phyloP scores from a whole-genome alignment of 2,113 vertebrate species.

The Neofelis nebulosa region DNA sequence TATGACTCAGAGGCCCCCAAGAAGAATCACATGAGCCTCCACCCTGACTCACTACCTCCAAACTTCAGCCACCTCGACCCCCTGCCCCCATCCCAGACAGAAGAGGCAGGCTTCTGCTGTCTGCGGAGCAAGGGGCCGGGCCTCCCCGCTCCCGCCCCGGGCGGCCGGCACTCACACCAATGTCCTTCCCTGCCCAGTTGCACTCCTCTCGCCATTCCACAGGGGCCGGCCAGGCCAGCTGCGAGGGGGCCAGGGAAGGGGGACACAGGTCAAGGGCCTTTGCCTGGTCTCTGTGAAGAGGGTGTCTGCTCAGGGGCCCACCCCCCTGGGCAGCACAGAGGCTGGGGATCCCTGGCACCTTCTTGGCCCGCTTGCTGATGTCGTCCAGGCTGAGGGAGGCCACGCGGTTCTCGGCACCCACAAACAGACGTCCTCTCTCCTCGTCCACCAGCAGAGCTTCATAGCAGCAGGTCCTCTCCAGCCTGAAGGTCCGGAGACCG shows the following conservation, averaged over 20 bases:
- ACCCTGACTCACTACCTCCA: constrained; percentile 71
- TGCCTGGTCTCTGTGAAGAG: background rate
- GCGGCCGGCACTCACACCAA: constrained; percentile 89
- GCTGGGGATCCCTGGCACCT: constrained; percentile 84
- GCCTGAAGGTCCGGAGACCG: constrained; percentile 89
- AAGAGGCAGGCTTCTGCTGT: constrained; percentile 63
- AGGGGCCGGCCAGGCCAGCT: constrained; percentile 97
- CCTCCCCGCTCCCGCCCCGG: background rate
- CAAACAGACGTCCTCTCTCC: constrained; percentile 94
- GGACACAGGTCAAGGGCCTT: background rate
- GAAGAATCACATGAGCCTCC: constrained; percentile 24
- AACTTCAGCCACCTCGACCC: constrained; percentile 9
- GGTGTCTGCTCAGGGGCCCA: background rate
- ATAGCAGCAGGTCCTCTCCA: constrained; percentile 95
- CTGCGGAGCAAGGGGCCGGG: background rate
- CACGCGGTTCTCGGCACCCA: constrained; percentile 94
- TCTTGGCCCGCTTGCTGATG: constrained; percentile 93
- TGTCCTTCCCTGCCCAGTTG: constrained; percentile 99
- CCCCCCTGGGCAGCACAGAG: background rate
- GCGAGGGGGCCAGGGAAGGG: background rate
- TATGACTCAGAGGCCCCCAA: constrained; percentile 13
- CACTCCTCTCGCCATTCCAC: constrained; percentile 99
- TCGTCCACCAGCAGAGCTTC: constrained; percentile 94
- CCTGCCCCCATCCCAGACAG: background rate
- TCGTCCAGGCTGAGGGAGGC: constrained; percentile 95